Base-by-base conservation (phyloP, 2,113 vertebrate species). In the Amazona vittata region DNA sequence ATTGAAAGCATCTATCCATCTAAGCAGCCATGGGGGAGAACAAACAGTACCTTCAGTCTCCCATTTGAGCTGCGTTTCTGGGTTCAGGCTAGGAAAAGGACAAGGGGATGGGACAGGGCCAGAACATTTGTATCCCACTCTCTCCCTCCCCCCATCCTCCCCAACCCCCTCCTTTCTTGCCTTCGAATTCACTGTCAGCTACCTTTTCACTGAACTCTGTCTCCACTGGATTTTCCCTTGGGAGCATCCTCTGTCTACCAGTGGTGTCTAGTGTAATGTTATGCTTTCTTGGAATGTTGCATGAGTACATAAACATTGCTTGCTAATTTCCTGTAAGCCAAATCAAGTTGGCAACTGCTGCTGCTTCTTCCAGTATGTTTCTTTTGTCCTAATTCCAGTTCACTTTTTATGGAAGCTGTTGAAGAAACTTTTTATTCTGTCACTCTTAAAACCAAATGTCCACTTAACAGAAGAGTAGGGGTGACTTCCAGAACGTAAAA, bases 241-340 rank as follows among this genome's bases (percentile, higher is more conserved):
- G 92, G 95, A 93, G 74, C 93, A 91, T 96, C 94, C 94, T 92
- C 95, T 78, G 79, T 94, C 92, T 89, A 21, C 67, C 92, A 65
- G 24, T 26, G 76, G 78, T 97, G 94, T 97, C 95, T 94, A 53
- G 25, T 68, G 86, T 92, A 16, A 90, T 94, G 89, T 96, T 96
- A 76, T 95, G 96, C 95, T 97, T 97, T 96, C 93, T 97, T 96
- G 96, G 94, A 94, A 90, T 96, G 93, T 94, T 96, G 93, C 79
- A 15, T 84, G 96, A 97, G 81, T 90, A 86, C 86, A 89, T 94
- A 97, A 96, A 96, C 93, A 82, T 64, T 11, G 85, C 93, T 65
- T 74, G 73, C 84, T 96, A 88, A 95, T 95, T 97, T 97, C 97
- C 97, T 96, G 96, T 96, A 64, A 95, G 92, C 73, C 95, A 91